Conservation (phyloP, 2,113 vertebrate species). For the Deroptyus accipitrinus region DNA sequence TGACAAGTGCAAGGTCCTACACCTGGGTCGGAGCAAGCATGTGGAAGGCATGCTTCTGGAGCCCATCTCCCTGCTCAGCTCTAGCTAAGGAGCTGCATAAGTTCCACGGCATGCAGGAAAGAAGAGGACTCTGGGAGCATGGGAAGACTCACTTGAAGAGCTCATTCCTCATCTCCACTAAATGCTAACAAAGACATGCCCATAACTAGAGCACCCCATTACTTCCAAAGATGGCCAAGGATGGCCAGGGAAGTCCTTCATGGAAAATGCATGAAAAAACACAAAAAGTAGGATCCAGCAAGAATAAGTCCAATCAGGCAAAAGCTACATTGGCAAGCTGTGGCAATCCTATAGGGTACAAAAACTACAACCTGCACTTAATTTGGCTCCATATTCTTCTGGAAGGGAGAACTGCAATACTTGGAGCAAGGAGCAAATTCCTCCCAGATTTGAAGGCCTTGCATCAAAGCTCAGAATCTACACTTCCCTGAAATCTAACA, state of each 20-base stretch:
- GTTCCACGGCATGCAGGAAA: neutral
- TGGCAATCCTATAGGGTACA: neutral
- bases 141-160: neutral
- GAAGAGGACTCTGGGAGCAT: neutral
- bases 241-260: neutral
- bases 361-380: neutral
- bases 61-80: rapidly evolving
- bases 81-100: neutral
- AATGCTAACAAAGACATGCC: neutral
- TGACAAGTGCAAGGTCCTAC: too few relatives aligned
- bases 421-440: neutral
- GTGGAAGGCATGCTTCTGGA: neutral
- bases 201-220: neutral
- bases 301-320: neutral
- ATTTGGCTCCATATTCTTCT: neutral
- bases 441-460: neutral
- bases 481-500: neutral
- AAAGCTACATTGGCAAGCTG: neutral
- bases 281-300: neutral
- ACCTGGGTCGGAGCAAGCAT: too few relatives aligned
- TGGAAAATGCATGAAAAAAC: neutral
- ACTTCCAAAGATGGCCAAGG: neutral
- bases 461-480: neutral
- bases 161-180: neutral
- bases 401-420: neutral